Percentiles rank a stretch among this genome's conserved stretches.
Evolutionary conservation across 2,797 vertebrate genomes (phyloP).

Genomic region (Hoplostethus mediterraneus): DNA sequence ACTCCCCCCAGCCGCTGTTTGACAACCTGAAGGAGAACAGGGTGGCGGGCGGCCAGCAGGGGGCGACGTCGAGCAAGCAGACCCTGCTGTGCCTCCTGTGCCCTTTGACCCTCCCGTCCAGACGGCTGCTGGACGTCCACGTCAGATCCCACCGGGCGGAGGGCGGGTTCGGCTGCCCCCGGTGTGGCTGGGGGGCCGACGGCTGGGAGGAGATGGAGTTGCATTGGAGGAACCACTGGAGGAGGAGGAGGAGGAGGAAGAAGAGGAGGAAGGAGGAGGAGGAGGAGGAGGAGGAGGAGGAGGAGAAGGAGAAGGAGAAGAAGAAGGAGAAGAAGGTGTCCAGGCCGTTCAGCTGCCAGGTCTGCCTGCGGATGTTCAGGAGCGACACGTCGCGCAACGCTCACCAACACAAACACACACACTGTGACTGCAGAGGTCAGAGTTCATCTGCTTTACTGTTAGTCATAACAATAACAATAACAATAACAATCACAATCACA

Average conservation of each 20-base stretch:
- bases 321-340: conserved; percentile 29
- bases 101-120: conserved; percentile 41
- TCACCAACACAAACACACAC: neutral
- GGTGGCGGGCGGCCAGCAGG: fast-evolving
- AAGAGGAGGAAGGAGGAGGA: neutral
- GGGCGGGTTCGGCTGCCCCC: conserved; percentile 63
- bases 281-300: conserved; percentile 9
- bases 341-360: conserved; percentile 6
- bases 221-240: conserved; percentile 62
- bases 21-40: neutral
- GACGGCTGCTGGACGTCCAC: conserved; percentile 54
- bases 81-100: conserved; percentile 54
- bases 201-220: conserved; percentile 75
- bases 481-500: neutral
- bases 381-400: neutral
- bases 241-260: conserved; percentile 23
- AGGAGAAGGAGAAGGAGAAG: conserved; percentile 12
- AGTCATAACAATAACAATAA: fast-evolving
- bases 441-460: neutral
- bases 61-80: neutral
- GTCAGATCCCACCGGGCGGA: conserved; percentile 21
- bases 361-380: conserved; percentile 5
- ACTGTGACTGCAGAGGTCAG: conserved; percentile 46
- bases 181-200: conserved; percentile 57
- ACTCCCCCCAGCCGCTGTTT: neutral